These are phyloP conservation scores for Neogale vison DNA, from an alignment of 2,113 vertebrate species.

Conservation along the genomic window DNA sequence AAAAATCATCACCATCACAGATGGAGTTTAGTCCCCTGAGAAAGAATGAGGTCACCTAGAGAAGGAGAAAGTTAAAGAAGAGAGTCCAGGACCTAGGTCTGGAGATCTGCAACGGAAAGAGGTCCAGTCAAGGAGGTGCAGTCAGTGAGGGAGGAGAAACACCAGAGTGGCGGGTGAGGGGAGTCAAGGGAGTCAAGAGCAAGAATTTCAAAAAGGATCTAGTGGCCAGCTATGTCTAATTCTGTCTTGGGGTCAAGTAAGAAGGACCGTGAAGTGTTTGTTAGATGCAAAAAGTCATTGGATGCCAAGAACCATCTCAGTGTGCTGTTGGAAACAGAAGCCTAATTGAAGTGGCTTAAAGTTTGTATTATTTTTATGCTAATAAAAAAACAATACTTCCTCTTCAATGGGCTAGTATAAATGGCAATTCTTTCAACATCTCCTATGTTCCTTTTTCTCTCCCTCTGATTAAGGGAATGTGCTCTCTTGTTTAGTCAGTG, in stretches of 20 bases:
- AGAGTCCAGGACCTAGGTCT: background rate
- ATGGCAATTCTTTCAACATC: constrained; percentile 51
- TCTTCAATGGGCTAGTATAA: background rate
- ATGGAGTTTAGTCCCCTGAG: background rate
- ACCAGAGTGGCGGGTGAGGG: no score
- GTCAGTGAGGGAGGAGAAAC: background rate
- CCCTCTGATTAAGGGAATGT: constrained; percentile 31
- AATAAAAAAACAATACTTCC: constrained; percentile 43
- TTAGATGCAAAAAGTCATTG: background rate
- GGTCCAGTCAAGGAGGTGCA: background rate
- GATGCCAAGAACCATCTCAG: background rate
- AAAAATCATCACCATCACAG: background rate
- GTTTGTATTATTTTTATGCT: background rate
- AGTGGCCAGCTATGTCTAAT: background rate
- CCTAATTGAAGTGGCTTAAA: background rate
- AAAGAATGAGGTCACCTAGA: background rate
- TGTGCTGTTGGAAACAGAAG: background rate
- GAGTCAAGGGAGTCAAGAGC: background rate
- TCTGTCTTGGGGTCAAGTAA: background rate
- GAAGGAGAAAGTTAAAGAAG: background rate
- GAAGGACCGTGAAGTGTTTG: background rate
- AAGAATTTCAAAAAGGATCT: background rate
- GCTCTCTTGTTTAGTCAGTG: constrained; percentile 26
- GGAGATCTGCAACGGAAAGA: background rate
- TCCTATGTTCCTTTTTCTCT: constrained; percentile 41